Conservation (phyloP, 1,140 invertebrate species). For the Lethocerus indicus region DNA sequence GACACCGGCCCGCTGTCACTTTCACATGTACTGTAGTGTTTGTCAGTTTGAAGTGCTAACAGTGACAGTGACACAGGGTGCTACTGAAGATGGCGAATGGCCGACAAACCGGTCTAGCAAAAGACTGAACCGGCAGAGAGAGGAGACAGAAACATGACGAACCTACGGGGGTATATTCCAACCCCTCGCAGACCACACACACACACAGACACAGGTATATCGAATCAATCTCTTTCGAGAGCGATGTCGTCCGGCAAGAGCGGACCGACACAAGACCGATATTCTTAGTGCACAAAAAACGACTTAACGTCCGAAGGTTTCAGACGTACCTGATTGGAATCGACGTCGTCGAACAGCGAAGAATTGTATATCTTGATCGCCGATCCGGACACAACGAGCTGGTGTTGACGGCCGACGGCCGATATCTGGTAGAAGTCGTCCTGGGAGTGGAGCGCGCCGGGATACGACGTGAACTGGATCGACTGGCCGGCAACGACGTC, state of each 20-base stretch:
- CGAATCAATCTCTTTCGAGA: not conserved
- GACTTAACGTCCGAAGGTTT: not conserved
- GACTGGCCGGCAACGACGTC: constrained; percentile 39
- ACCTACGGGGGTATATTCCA: too few species aligned
- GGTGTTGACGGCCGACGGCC: constrained; percentile 17
- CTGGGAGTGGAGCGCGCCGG: constrained; percentile 66
- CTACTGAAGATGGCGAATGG: too few species aligned
- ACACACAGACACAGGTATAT: too few species aligned
- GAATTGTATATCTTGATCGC: not conserved
- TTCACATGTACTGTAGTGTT: too few species aligned
- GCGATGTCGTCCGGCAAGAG: not conserved
- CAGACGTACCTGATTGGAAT: not conserved
- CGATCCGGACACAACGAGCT: not conserved
- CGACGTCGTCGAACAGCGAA: not conserved
- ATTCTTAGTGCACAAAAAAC: not conserved
- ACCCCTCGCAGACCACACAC: too few species aligned
- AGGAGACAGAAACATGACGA: too few species aligned
- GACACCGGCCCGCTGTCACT: too few species aligned
- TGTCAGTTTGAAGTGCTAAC: too few species aligned
- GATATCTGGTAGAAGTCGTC: constrained; percentile 68
- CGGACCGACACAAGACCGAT: not conserved
- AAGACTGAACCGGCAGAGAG: too few species aligned
- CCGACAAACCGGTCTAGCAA: too few species aligned
- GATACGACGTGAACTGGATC: constrained; percentile 69
- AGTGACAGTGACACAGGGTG: too few species aligned